Base-by-base conservation (phyloP, 2,797 vertebrate genomes). In the Todus mexicanus region DNA sequence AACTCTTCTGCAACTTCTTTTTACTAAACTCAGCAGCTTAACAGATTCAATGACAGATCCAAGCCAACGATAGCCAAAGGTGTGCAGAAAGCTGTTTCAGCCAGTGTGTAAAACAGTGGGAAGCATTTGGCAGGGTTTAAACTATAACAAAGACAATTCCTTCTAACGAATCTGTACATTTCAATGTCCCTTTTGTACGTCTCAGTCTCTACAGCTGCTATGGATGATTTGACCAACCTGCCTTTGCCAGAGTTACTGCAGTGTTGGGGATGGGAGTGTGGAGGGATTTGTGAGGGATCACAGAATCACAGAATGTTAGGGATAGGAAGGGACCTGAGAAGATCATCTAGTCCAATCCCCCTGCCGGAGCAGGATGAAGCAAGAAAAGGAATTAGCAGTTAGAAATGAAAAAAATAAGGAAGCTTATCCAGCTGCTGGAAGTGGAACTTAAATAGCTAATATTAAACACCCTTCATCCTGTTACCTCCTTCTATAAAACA, bases 31-130 rank as follows among this genome's bases (percentile, higher is more conserved):
- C 84, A 60, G 27, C 50, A 89, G 65, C 76, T 75, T 91, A 80
- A 53, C 48, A 57, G 82, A 65, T 91, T 83, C 53, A 31, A 71
- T 70, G 50, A 42, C 50, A 93, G 78, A 94, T 87, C 77, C 87
- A 94, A 93, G 93, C 84, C 79, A 87, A 61, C 81, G 54, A 31
- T 29, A 92, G 74, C 54, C 56, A 85, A 82, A 82, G 86, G 87
- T 89, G 47, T 17, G 21, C 2, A 75, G 47, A 94, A 89, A 96
- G 54, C 50, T 60, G 31, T 88, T 95, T 18, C 82, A 78, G 91
- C 8, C 84, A 83, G 84, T 11, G 0, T 33, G 85, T 25, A 45
- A 63, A 94, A 16, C 48, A 81, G 59, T 89, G 69, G 75, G 88
- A 78, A 94, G 88, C 64, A 27, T 70, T 69, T 51, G 69, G 18